Percentiles rank a stretch among this genome's conserved stretches.
These are phyloP conservation scores for Adoxophyes honmai DNA, from an alignment of 1,140 invertebrate species.

Conservation along the genomic window DNA sequence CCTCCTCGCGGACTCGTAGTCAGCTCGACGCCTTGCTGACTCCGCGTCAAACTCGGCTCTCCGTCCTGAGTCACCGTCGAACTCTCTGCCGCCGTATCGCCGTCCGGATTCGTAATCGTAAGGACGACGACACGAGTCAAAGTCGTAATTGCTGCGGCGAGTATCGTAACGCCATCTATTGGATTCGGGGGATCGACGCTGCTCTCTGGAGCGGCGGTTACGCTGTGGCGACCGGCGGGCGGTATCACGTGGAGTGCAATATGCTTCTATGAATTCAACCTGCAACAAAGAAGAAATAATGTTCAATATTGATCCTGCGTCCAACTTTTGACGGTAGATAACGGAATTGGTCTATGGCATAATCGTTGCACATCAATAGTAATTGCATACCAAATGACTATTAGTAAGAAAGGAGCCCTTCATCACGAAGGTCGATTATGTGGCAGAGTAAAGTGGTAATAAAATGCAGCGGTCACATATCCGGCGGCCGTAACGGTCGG, in stretches of 20 bases:
- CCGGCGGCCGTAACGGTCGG: constrained; percentile 65
- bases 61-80: constrained; percentile 59
- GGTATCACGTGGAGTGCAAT: constrained; percentile 79
- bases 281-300: constrained; percentile 56
- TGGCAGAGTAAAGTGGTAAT: constrained; percentile 75
- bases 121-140: constrained; percentile 52
- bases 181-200: constrained; percentile 58
- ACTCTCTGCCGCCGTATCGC: constrained; percentile 53
- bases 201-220: constrained; percentile 59
- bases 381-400: constrained; percentile 48
- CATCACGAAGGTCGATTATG: constrained; percentile 74
- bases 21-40: constrained; percentile 60
- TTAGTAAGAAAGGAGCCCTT: constrained; percentile 66
- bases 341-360: too few relatives aligned
- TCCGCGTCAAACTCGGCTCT: constrained; percentile 65
- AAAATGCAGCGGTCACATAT: constrained; percentile 77
- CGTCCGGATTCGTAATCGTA: constrained; percentile 60
- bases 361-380: constrained; percentile 1
- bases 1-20: constrained; percentile 67
- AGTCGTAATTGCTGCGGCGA: constrained; percentile 57
- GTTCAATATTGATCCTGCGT: neutral
- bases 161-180: constrained; percentile 64
- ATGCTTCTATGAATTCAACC: constrained; percentile 80
- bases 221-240: constrained; percentile 64
- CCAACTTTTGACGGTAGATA: neutral